These are phyloP conservation scores for Conus betulinus DNA, from an alignment of 1,140 invertebrate genomes.

Conservation along the genomic window DNA sequence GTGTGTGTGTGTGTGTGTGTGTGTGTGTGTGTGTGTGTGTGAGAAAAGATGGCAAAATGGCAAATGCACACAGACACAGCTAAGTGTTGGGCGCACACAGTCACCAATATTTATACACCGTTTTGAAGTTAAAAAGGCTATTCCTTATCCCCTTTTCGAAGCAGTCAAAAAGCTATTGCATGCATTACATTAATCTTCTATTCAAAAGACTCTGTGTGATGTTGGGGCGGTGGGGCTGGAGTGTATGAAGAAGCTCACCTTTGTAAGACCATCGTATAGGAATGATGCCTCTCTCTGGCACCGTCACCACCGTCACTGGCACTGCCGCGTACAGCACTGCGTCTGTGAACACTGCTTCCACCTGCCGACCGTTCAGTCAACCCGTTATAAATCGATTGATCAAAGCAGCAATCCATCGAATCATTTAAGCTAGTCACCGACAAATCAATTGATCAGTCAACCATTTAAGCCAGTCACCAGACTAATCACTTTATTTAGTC, in stretches of 20 bases:
- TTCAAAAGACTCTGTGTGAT: too few relatives aligned
- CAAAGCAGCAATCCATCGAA: not conserved
- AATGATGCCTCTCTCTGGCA: conserved; percentile 65
- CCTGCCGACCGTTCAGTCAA: conserved; percentile 46
- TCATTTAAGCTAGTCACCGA: not conserved
- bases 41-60: too few relatives aligned
- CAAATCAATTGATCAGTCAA: not conserved
- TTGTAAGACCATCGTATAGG: conserved; percentile 66
- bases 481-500: not conserved
- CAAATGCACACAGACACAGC: too few relatives aligned
- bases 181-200: too few relatives aligned
- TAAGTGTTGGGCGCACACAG: too few relatives aligned
- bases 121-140: too few relatives aligned
- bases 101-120: too few relatives aligned
- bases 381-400: too few relatives aligned
- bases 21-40: too few relatives aligned
- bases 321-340: conserved; percentile 70
- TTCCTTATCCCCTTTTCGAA: too few relatives aligned
- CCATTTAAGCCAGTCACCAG: not conserved
- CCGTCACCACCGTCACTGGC: conserved; percentile 67
- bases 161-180: too few relatives aligned
- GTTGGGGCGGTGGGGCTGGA: not conserved
- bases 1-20: too few relatives aligned
- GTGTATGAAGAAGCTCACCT: conserved; percentile 47
- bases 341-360: conserved; percentile 68